phyloP scores from a whole-genome alignment of 2,113 vertebrate species.

The Prionailurus viverrinus region DNA sequence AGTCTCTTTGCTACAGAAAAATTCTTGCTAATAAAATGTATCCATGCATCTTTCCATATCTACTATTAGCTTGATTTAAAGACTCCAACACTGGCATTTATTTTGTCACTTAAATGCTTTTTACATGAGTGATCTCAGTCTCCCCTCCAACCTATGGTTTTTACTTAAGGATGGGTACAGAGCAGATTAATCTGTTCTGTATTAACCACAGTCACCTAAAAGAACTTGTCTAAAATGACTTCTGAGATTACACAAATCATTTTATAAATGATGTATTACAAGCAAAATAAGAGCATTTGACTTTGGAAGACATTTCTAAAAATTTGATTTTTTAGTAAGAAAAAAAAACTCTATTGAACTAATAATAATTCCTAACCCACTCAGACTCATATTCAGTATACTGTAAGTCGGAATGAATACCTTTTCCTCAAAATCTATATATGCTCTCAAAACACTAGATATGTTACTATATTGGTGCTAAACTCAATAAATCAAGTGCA shows the following conservation, averaged over 20 bases:
- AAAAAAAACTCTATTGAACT: not conserved
- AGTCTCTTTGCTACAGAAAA: conserved; percentile 50
- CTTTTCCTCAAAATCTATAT: conserved; percentile 49
- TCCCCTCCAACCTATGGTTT: not conserved
- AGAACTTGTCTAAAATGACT: conserved; percentile 29
- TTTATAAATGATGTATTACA: conserved; percentile 26
- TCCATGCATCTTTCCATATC: not conserved
- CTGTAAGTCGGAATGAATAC: not conserved
- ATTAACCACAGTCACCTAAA: not conserved
- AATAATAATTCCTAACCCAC: conserved; percentile 6
- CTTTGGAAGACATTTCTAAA: conserved; percentile 1
- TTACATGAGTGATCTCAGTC: not conserved
- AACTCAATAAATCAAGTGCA: conserved; percentile 60
- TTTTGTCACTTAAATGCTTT: conserved; percentile 6
- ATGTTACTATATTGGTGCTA: not conserved
- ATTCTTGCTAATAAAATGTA: conserved; percentile 54
- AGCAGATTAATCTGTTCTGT: not conserved
- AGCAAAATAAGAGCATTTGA: conserved; percentile 18
- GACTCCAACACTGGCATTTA: not conserved
- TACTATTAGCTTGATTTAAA: conserved; percentile 57
- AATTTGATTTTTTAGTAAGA: conserved; percentile 31
- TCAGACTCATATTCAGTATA: conserved; percentile 15
- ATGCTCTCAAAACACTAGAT: not conserved
- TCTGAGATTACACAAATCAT: conserved; percentile 34
- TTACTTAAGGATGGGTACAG: not conserved